Base-by-base conservation (phyloP, 2,797 vertebrate genomes). In the Alectoris magna region DNA sequence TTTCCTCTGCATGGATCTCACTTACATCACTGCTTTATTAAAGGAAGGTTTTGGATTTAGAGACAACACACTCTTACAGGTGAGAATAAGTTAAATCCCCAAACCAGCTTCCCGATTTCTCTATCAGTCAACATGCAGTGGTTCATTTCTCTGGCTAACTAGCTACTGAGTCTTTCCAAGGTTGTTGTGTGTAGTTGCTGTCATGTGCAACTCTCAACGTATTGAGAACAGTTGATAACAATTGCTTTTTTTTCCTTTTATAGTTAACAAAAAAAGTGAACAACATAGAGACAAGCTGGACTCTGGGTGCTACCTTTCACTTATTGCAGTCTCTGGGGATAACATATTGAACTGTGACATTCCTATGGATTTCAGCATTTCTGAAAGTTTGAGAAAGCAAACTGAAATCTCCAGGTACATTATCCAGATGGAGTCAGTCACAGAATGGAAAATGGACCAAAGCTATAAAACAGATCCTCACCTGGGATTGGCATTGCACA, bases 201-300 rank as follows among this genome's bases (percentile, higher is more conserved):
- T 76, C 26, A 69, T 38, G 59, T 51, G 9, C 88, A 48, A 53
- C 27, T 53, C 51, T 53, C n/a, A 87, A 60, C 3, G 27, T 41
- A 38, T 0, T 44, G 27, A 31, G 48, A 88, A 27, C 55, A 73
- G 51, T 66, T 67, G 27, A 34, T 82, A 93, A 85, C 83, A 60
- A 88, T 58, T 89, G 34, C 8, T 60, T 88, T 95, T 88, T 91
- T 63, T 90, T 83, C 78, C 55, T 95, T 31, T 86, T 74, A 96
- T 96, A 99, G 99, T 98, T 99, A 55, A 97, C 98, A 95, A 99
- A 99, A 97, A 99, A 99, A 97, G 98, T 99, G 93, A 99, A 99
- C 97, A 98, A 99, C n/a, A 98, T 99, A 94, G 99, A 99, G 98
- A 99, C 99, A 7, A 99, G 99, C 96, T 99, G 99, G 99, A 99